Base-by-base conservation (phyloP, 2,113 vertebrate species). In the Campylorhamphus procurvoides region DNA sequence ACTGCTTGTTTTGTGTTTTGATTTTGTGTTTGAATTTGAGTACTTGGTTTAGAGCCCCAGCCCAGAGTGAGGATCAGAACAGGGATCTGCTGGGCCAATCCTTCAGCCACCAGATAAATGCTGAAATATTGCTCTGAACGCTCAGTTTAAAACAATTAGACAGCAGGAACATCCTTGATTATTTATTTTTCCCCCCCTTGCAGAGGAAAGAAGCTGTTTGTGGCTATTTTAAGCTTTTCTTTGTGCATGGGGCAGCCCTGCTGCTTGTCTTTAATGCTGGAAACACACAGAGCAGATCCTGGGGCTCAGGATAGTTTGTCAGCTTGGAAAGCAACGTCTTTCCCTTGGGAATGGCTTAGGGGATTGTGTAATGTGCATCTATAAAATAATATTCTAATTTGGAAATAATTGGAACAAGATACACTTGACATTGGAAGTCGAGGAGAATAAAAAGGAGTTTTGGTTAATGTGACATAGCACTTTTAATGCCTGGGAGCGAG, bases 331-430 rank as follows among this genome's bases (percentile, higher is more conserved):
- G 91, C 66, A 88, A 69, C 5, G 12, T 53, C 50, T 62, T 37
- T 31, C 56, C 84, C 37, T 42, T 86, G 71, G 83, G 88, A 82
- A 58, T 35, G 44, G 73, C 66, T 29, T 35, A 37, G 46, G 69
- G 42, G 66, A 49, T 12, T 31, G 37, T 17, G 24, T 46, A 60
- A 9, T 22, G 47, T 7, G 22, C 39, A 6, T 22, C 15, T 12
- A 49, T 18, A n/a, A 63, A 71, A 68, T 28, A 53, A 94, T 16
- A 59, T 63, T 86, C 84, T 67, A 55, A 94, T 71, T 84, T 81
- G 62, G 90, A 95, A 97, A 96, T 95, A 96, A 94, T 60, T 94
- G 90, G 37, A 75, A 86, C 62, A 87, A 92, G 84, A 85, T 37
- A 56, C 14, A 81, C 49, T 44, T 42, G 75, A 49, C 75, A 46